Conservation (phyloP, 1,140 invertebrate genomes). For the Triops longicaudatus region DNA sequence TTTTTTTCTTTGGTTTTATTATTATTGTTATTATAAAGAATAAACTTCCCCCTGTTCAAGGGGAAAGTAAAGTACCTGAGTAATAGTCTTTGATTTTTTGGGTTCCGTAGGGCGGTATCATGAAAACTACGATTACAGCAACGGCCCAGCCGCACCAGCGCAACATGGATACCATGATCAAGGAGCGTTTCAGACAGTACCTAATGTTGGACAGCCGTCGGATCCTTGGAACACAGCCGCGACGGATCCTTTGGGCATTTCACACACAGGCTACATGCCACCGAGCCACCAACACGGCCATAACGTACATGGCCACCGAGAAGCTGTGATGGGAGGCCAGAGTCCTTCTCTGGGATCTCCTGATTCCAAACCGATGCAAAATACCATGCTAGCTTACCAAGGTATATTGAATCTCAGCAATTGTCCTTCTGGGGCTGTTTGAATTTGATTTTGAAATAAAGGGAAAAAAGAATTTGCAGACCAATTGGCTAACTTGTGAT, state of each 20-base stretch:
- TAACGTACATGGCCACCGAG: slow-evolving; percentile 10
- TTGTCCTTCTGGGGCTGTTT: background rate
- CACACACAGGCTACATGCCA: background rate
- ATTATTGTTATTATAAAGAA: background rate
- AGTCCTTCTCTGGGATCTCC: slow-evolving; percentile 33
- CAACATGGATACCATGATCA: slow-evolving; percentile 22
- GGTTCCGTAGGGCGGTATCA: slow-evolving; percentile 23
- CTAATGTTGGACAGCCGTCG: slow-evolving; percentile 21
- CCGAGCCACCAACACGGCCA: slow-evolving; percentile 16
- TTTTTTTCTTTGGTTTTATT: background rate
- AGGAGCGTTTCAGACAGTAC: slow-evolving; percentile 25
- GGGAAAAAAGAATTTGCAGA: background rate
- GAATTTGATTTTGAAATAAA: background rate
- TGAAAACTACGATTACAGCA: background rate
- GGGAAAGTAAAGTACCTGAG: background rate
- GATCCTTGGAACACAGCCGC: slow-evolving; percentile 23
- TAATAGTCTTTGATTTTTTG: slow-evolving; percentile 20
- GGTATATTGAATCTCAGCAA: slow-evolving; percentile 41
- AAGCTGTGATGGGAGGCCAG: slow-evolving; percentile 22
- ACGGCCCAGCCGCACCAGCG: background rate
- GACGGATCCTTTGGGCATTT: background rate
- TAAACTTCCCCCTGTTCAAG: background rate
- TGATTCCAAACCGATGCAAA: slow-evolving; percentile 64
- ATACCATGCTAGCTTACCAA: slow-evolving; percentile 60
- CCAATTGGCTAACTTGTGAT: background rate